Percentiles rank a stretch among this genome's conserved stretches.
Conservation (phyloP, 1,140 invertebrate genomes). For the Daktulosphaira vitifoliae region DNA sequence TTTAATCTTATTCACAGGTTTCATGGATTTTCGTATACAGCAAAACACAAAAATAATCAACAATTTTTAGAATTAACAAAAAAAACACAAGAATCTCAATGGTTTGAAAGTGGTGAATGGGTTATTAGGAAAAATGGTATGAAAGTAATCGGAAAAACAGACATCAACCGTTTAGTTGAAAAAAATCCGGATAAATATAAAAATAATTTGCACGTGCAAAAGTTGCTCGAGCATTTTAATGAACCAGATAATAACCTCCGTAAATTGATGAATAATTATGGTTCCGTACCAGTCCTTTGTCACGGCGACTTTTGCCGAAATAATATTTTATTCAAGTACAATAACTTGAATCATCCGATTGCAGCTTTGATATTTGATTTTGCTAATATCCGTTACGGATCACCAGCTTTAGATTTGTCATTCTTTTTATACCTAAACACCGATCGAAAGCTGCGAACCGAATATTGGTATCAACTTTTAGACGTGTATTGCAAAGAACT, state of each 20-base stretch:
- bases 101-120: neutral
- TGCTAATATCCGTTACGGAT: conserved; percentile 41
- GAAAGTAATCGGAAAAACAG: neutral
- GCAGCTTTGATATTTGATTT: conserved; percentile 44
- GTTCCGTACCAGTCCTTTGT: conserved; percentile 42
- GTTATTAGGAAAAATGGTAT: too few relatives aligned
- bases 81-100: neutral
- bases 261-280: too few relatives aligned
- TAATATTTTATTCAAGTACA: conserved; percentile 41
- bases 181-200: neutral
- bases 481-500: conserved; percentile 41
- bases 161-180: neutral
- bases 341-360: conserved; percentile 25
- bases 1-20: too few relatives aligned
- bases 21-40: conserved; percentile 21
- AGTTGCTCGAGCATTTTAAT: neutral
- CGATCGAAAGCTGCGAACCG: conserved; percentile 33
- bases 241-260: too few relatives aligned
- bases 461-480: conserved; percentile 40
- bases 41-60: neutral
- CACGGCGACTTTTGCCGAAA: conserved; percentile 45
- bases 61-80: neutral
- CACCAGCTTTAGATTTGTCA: conserved; percentile 43
- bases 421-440: conserved; percentile 44
- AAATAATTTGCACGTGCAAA: neutral